Evolutionary conservation across 1,140 invertebrate genomes (phyloP).

Genomic region (Cylas formicarius): DNA sequence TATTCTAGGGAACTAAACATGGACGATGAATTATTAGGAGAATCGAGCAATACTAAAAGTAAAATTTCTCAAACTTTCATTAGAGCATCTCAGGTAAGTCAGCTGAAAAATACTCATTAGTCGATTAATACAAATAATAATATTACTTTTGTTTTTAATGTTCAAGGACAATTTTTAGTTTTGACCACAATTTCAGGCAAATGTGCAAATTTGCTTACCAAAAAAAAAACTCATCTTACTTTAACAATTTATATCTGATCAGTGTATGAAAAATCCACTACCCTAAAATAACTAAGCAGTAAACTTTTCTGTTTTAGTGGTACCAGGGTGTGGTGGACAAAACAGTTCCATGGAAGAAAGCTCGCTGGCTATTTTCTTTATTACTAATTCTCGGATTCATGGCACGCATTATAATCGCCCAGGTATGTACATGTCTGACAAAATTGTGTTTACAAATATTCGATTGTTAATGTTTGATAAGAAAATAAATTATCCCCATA

Average conservation of each 20-base stretch:
- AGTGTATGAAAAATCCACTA: too few species aligned
- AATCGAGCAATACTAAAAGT: constrained; percentile 41
- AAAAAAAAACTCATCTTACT: neutral
- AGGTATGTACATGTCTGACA: constrained; percentile 31
- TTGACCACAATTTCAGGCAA: constrained; percentile 1
- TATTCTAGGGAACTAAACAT: too few species aligned
- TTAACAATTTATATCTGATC: too few species aligned
- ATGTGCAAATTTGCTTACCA: neutral
- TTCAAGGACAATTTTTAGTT: neutral
- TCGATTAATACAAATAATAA: neutral
- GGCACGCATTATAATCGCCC: constrained; percentile 36
- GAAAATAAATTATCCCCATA: neutral
- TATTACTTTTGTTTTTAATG: constrained; percentile 3
- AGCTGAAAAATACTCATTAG: neutral
- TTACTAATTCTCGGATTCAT: constrained; percentile 35
- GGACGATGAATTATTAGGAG: constrained; percentile 49
- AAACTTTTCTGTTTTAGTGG: constrained; percentile 40
- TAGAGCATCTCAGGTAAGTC: constrained; percentile 49
- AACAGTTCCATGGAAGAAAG: constrained; percentile 40
- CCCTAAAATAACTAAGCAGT: too few species aligned
- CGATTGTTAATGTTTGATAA: constrained; percentile 1
- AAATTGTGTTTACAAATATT: neutral
- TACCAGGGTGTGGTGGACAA: constrained; percentile 42
- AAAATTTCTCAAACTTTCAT: constrained; percentile 51
- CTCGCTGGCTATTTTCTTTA: constrained; percentile 35